Evolutionary conservation across 2,113 vertebrate species (phyloP).

Genomic region (Cyphomyrus discorhynchus): DNA sequence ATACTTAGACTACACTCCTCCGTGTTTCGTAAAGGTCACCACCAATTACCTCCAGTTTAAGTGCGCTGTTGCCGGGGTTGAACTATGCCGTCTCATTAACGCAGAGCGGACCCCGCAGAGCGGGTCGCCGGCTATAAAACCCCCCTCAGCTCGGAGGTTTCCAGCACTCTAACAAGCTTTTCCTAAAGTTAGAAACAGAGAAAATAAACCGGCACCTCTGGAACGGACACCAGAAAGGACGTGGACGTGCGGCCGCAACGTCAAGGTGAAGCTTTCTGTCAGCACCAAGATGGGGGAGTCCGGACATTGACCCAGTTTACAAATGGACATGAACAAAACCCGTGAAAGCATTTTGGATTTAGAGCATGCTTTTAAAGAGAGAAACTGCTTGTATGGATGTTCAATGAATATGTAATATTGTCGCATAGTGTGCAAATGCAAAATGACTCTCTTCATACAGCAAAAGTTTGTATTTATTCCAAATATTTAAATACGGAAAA

Average conservation of each 20-base stretch:
- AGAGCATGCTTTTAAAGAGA: background rate
- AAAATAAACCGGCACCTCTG: constrained; percentile 46
- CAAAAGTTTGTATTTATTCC: background rate
- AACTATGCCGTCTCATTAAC: constrained; percentile 54
- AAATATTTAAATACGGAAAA: background rate
- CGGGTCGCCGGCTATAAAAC: constrained; percentile 54
- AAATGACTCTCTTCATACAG: background rate
- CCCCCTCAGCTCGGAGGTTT: constrained; percentile 38
- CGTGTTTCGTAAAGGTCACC: constrained; percentile 54
- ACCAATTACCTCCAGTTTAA: constrained; percentile 56
- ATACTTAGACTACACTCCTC: constrained; percentile 36
- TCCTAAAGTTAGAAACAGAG: constrained; percentile 46
- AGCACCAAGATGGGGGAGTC: background rate
- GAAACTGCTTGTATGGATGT: background rate
- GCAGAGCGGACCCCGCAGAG: constrained; percentile 46
- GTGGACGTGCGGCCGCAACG: too few species aligned
- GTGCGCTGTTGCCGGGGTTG: constrained; percentile 48
- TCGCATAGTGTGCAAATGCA: background rate
- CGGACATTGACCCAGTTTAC: background rate
- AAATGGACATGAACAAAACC: background rate
- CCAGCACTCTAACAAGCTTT: constrained; percentile 41
- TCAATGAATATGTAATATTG: background rate
- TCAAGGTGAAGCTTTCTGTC: background rate
- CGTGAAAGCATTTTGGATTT: background rate
- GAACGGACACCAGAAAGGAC: constrained; percentile 31